Evolutionary conservation across 2,888 invertebrate species (phyloP), one percentile per base, ranked within the genome.

Genomic region (Mellilla xanthometata): DNA sequence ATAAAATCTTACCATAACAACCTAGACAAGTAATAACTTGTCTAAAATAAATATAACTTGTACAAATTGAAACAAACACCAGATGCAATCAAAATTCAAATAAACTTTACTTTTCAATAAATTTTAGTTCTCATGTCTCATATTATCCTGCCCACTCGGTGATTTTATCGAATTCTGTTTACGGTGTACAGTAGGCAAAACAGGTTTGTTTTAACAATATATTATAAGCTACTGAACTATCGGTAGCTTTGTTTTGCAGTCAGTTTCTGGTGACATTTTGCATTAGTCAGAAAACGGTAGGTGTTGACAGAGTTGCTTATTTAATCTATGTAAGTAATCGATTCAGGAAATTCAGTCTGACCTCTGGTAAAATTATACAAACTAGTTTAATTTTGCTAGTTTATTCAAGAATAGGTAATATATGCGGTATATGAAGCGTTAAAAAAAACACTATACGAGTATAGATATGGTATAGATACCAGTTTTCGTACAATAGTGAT

Each of bases 121-220:
- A 28, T 23, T 34, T 13, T 19, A 13, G n/a, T 11, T 30, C 36
- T 2, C 15, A 27, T 27, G 39, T 39, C 36, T 5, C 11, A 22
- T 43, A 33, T 26, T 29, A 24, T 11, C 15, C 45, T 11, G 8
- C 33, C 39, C 39, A 39, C 34, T 72, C 69, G 66, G 67, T 65
- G 65, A 59, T 39, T 39, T 44, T 52, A 27, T 45, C 29, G 12
- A 39, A 12, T 15, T 7, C 11, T 46, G 26, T 32, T 26, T 49
- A 33, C 33, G 43, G 15, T 11, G 27, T 27, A 36, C 35, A 2
- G 28, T 11, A 11, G 10, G 28, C 1, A 28, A 6, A 13, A 34
- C 34, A 10, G 26, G 34, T 26, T 34, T 34, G 2, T 9, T 26
- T 15, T 27, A 7, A 27, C 27, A 15, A 9, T 8, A 34, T 13